Base-by-base conservation (phyloP, 2,888 invertebrate species). In the Zygogramma bicolorata region DNA sequence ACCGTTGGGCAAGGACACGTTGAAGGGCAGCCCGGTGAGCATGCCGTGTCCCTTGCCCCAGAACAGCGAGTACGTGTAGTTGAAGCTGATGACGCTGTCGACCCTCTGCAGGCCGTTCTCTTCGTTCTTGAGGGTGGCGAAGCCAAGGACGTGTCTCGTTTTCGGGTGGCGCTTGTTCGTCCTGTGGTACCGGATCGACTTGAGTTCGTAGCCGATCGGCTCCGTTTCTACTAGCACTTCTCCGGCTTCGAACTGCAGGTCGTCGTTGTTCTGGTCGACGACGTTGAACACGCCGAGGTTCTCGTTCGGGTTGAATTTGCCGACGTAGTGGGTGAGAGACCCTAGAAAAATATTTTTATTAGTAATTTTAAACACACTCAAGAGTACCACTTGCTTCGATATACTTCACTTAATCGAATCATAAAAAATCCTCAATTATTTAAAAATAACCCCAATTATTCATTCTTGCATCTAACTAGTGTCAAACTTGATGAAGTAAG, bases 201-300 rank as follows among this genome's bases (percentile, higher is more conserved):
- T 91, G 79, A 96, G 86, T 85, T 94, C 94, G 84, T 96, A 96
- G 70, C 90, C 89, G 38, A 91, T 88, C 0, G 96, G 95, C 85
- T 95, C 95, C 0, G 93, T 91, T 88, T 96, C 96, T 6, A 94
- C 91, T 27, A 96, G 88, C 62, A 96, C 90, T 84, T 95, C 94
- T 0, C 95, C 95, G 60, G 90, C 90, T 71, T 90, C 90, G 81
- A 89, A 90, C 57, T 88, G 88, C 70, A 89, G 79, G 80, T 90
- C 90, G 74, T 90, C 89, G 60, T 89, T 89, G 70, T 91, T 88
- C 70, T 91, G 91, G 81, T 92, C 91, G 70, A 93, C 91, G 38
- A 93, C 91, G 76, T 90, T 89, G 76, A 94, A 90, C 80, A 91
- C 91, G 8, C 95, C 95, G 65, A 93, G 88, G 65, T 89, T 90